phyloP scores from a whole-genome alignment of 2,797 vertebrate genomes.

The Chelmon rostratus region DNA sequence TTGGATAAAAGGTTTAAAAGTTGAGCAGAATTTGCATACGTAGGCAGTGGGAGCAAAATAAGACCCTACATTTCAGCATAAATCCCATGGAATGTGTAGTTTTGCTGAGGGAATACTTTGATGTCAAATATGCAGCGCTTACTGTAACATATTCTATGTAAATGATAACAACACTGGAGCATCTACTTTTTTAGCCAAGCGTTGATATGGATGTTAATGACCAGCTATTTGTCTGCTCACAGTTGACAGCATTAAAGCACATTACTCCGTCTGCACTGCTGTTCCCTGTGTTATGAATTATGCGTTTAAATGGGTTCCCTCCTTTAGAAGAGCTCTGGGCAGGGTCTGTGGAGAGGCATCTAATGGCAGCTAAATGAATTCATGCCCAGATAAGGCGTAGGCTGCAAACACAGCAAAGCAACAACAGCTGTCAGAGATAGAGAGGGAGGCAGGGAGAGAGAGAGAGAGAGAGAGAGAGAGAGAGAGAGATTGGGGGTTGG shows the following conservation, averaged over 20 bases:
- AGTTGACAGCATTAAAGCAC: constrained; percentile 77
- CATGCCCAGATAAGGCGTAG: constrained; percentile 77
- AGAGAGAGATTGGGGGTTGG: not conserved
- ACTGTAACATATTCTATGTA: constrained; percentile 67
- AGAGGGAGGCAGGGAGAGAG: constrained; percentile 48
- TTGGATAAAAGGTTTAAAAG: constrained; percentile 75
- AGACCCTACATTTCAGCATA: constrained; percentile 64
- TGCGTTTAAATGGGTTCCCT: constrained; percentile 78
- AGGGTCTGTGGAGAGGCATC: constrained; percentile 76
- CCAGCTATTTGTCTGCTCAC: constrained; percentile 75
- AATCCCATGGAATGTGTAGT: constrained; percentile 66
- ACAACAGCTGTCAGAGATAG: constrained; percentile 78
- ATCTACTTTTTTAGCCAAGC: constrained; percentile 49
- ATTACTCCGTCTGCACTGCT: constrained; percentile 69
- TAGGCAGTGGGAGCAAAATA: constrained; percentile 67
- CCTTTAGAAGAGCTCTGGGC: constrained; percentile 74
- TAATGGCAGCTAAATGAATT: constrained; percentile 83
- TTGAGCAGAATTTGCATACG: constrained; percentile 71
- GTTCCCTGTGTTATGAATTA: constrained; percentile 75
- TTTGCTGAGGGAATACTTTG: constrained; percentile 69
- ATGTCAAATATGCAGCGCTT: constrained; percentile 68
- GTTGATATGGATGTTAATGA: constrained; percentile 75
- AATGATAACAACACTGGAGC: constrained; percentile 72
- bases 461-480: constrained; percentile 3
- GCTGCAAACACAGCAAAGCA: constrained; percentile 80